Evolutionary conservation across 1,140 invertebrate species (phyloP), one percentile per base, ranked within the genome.

Genomic region (Amyelois transitella): DNA sequence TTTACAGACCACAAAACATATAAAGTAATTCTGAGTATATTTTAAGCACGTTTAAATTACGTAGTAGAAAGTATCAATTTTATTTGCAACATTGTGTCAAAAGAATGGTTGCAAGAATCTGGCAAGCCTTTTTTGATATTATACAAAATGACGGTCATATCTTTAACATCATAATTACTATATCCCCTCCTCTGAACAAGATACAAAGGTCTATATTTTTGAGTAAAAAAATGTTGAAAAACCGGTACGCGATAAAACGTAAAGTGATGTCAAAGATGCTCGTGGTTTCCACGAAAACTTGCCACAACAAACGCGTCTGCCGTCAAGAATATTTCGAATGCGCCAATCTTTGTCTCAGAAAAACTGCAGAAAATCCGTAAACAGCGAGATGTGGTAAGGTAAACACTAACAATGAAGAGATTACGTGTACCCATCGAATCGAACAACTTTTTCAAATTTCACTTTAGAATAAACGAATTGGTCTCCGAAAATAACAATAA

Each of bases 341-440:
- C 51, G 25, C 54, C 51, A 47, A 66, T 63, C 62, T 65, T 58
- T 57, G 58, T 66, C 53, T 61, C 25, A 44, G 51, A 62, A 60
- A 60, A 51, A 69, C 64, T 55, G 8, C 45, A 62, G 60, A 63
- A 63, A 67, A 63, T 44, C 45, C 17, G 51, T 61, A 66, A 69
- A 66, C 68, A 71, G 21, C 43, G 32, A 50, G 18, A 55, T 32
- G 38, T 54, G 53, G 47, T 32, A 25, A 38, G 24, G 47, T 6
- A 54, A 58, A 66, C 18, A 43, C 50, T 63, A 65, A 67, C 66
- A 60, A 54, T n/a, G n/a, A n/a, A n/a, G n/a, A n/a, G n/a, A n/a
- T n/a, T 24, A 8, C 22, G 8, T 24, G 8, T 24, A 3, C 3
- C 22, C 8, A 24, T 24, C 8, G 3, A 5, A 5, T 24, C 22